Conservation (phyloP, 2,888 invertebrate species). For the Papilio protenor region DNA sequence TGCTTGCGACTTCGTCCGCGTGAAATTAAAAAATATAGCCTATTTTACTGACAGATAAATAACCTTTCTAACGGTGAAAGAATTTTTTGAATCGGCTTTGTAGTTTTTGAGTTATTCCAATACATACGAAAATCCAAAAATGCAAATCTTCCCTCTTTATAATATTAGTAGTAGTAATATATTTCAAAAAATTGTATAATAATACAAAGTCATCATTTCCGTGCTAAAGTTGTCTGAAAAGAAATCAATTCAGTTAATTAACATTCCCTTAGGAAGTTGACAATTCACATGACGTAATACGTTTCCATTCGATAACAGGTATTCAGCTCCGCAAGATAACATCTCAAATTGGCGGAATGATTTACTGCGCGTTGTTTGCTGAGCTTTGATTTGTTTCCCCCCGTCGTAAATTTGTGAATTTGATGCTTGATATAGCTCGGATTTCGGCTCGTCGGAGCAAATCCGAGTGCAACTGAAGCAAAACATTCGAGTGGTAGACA, state of each 20-base stretch:
- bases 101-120: too few relatives aligned
- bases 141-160: too few relatives aligned
- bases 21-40: too few relatives aligned
- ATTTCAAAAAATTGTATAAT: too few relatives aligned
- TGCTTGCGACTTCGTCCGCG: too few relatives aligned
- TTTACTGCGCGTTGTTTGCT: slow-evolving; percentile 73
- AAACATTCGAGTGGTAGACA: slow-evolving; percentile 44
- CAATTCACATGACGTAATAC: slow-evolving; percentile 35
- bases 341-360: slow-evolving; percentile 75
- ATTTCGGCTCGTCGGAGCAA: slow-evolving; percentile 54
- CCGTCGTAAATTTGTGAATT: slow-evolving; percentile 69
- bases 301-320: slow-evolving; percentile 48
- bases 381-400: slow-evolving; percentile 73
- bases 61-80: too few relatives aligned
- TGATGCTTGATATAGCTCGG: slow-evolving; percentile 53
- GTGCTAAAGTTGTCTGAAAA: background rate
- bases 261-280: slow-evolving; percentile 23
- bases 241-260: slow-evolving; percentile 46
- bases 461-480: slow-evolving; percentile 47
- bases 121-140: too few relatives aligned
- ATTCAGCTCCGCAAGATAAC: slow-evolving; percentile 68
- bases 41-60: too few relatives aligned
- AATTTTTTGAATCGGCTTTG: too few relatives aligned
- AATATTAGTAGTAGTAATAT: too few relatives aligned
- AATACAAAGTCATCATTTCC: background rate